Percentiles rank a stretch among this genome's conserved stretches.
These are phyloP conservation scores for Nansenia antarctica DNA, from an alignment of 2,113 vertebrate species.

Conservation along the genomic window DNA sequence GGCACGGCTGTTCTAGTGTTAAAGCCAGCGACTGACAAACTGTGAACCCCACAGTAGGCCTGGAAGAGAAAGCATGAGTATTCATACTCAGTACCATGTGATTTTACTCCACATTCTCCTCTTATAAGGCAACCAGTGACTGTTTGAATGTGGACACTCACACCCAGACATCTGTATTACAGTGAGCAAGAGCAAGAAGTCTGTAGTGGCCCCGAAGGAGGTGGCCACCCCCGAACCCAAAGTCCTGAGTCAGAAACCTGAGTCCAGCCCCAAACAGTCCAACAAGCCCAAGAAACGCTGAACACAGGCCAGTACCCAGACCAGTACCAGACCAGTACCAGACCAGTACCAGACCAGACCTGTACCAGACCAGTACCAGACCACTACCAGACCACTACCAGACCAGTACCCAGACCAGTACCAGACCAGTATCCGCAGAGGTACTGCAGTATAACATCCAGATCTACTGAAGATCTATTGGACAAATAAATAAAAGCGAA, in stretches of 20 bases:
- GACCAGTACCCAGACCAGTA: not conserved
- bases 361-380: not conserved
- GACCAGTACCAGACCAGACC: not conserved
- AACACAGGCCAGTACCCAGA: slow-evolving; percentile 21
- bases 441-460: not conserved
- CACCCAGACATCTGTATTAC: slow-evolving; percentile 32
- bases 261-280: slow-evolving; percentile 32
- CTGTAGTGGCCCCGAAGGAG: slow-evolving; percentile 18
- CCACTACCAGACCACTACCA: not conserved
- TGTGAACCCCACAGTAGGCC: too few species aligned
- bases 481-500: not conserved
- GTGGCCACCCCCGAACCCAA: slow-evolving; percentile 37
- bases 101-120: too few species aligned
- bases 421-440: not conserved
- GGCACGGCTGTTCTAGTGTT: too few species aligned
- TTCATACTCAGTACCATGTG: too few species aligned
- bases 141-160: not conserved
- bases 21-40: too few species aligned
- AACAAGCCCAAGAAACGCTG: slow-evolving; percentile 58
- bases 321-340: not conserved
- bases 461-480: not conserved
- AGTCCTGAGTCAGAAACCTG: slow-evolving; percentile 29
- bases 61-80: too few species aligned
- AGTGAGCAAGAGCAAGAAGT: slow-evolving; percentile 49
- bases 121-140: not conserved